Base-by-base conservation (phyloP, 2,888 invertebrate species). In the Hirtodrosophila alboralis region DNA sequence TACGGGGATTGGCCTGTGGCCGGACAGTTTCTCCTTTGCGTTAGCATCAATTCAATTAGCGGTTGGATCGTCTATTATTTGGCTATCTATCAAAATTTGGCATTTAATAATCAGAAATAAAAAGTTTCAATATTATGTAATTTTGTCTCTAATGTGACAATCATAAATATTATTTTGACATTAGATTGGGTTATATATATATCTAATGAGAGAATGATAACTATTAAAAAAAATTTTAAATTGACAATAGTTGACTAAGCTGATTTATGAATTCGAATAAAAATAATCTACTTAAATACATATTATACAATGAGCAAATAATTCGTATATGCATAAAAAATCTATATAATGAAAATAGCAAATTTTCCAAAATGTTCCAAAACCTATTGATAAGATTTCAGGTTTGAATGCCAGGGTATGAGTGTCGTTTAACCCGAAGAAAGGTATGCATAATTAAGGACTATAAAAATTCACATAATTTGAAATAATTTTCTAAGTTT, bases 41-140 rank as follows among this genome's bases (percentile, higher is more conserved):
- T 27, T 40, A 23, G 30, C 14, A 33, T 52, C 47, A 44, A 52
- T 66, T 66, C 59, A 66, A 67, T 67, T 61, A 47, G 58, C 48
- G 33, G 6, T 12, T 26, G 1, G 4, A 12, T 10, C 47, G 4
- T 16, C 9, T 9, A 36, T 47, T 16, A 47, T 36, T 23, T 6
- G 18, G 5, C 21, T 18, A 14, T 8, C 26, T 21, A 38, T 12
- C 33, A 16, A 12, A 12, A 16, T 44, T 12, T 18, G 36, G 9
- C 26, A 31, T 27, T 8, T 14, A 9, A 9, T 33, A 6, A 27
- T 26, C 37, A 12, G 9, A 9, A n/a, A 12, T 13, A 5, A 4
- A 26, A 14, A 10, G 14, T 14, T 26, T 34, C 9, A 5, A 45
- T 33, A 23, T 21, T 12, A 13, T 3, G 5, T 13, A 14, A 14